A percentile compares a stretch with the other conserved stretches of the same genome.
phyloP scores from a whole-genome alignment of 2,888 invertebrate species.

The Petrophora chlorosata region DNA sequence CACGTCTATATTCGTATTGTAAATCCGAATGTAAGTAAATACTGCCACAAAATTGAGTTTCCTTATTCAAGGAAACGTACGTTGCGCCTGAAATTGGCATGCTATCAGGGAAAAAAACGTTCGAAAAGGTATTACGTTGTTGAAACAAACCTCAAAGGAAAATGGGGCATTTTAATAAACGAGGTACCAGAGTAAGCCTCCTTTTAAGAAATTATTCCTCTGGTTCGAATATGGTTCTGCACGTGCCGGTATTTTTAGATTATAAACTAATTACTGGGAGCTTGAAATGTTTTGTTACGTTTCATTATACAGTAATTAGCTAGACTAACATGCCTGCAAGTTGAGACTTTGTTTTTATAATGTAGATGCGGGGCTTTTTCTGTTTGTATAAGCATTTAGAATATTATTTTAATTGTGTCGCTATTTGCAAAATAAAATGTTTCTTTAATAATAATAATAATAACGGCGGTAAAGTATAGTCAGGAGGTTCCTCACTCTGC shows the following conservation, averaged over 20 bases:
- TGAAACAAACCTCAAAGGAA: constrained; percentile 24
- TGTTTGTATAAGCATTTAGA: no score
- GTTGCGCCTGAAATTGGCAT: constrained; percentile 18
- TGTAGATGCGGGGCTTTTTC: no score
- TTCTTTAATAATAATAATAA: neutral
- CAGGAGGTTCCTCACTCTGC: no score
- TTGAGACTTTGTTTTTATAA: no score
- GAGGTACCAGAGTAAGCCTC: constrained; percentile 14
- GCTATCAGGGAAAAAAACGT: constrained; percentile 10
- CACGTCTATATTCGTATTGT: no score
- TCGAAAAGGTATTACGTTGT: constrained; percentile 16
- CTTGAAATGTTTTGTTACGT: no score
- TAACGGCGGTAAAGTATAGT: no score
- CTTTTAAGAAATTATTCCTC: constrained; percentile 20
- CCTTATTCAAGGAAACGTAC: neutral
- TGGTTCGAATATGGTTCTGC: constrained; percentile 5
- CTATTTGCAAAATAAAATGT: neutral
- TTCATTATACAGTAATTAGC: no score
- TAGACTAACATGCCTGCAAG: no score
- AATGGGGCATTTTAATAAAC: constrained; percentile 16
- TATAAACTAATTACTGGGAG: no score
- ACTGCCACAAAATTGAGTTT: constrained; percentile 3
- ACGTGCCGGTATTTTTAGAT: constrained; percentile 10
- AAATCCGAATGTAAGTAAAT: no score
- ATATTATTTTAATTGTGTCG: no score